Conservation (phyloP, 2,113 vertebrate genomes). For the Hirundichthys speculiger region DNA sequence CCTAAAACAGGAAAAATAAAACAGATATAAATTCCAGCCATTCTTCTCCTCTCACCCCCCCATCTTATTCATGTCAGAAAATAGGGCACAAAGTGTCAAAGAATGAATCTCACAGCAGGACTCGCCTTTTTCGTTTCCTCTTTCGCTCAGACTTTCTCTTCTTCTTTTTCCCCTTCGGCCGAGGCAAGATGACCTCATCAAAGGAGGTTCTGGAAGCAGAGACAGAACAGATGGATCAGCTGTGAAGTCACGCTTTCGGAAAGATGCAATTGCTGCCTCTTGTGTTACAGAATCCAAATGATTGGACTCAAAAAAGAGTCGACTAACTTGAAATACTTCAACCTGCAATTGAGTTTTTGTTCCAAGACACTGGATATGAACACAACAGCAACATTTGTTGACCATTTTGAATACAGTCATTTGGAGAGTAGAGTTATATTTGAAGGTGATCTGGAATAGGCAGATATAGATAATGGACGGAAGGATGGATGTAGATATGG, state of each 20-base stretch:
- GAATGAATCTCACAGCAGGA: neutral
- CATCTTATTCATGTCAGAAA: no score
- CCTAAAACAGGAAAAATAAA: slow-evolving; percentile 62
- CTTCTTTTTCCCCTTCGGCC: slow-evolving; percentile 88
- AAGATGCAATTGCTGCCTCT: neutral
- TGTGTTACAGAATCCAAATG: neutral
- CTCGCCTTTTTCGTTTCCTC: slow-evolving; percentile 90
- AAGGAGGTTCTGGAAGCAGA: slow-evolving; percentile 74
- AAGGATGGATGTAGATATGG: no score
- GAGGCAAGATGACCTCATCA: slow-evolving; percentile 72
- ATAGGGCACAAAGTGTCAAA: no score
- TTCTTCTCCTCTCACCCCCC: no score
- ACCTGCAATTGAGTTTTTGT: no score
- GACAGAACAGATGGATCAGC: slow-evolving; percentile 7
- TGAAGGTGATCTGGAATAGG: no score
- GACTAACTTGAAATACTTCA: no score
- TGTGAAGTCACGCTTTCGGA: neutral
- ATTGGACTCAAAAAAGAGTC: neutral
- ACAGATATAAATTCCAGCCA: slow-evolving; percentile 4
- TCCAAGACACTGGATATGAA: no score
- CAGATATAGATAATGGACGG: no score
- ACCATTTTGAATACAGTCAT: no score
- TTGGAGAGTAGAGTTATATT: no score
- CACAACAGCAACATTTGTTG: no score
- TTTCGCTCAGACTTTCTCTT: slow-evolving; percentile 91